Evolutionary conservation across 2,888 invertebrate species (phyloP).

Genomic region (Labia minor): DNA sequence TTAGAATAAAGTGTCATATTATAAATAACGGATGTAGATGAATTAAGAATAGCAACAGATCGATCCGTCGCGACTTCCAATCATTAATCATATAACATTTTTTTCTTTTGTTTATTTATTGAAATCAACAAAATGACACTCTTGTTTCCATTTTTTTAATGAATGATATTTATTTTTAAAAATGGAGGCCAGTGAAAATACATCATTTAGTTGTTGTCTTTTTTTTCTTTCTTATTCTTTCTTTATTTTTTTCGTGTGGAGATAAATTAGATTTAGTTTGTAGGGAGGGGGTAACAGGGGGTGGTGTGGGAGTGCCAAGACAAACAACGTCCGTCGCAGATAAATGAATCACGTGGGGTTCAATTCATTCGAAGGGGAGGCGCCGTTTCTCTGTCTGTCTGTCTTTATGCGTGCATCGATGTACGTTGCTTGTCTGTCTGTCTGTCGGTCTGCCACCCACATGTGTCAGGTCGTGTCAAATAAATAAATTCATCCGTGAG

Average conservation of each 20-base stretch:
- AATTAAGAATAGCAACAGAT: too few relatives aligned
- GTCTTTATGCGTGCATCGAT: too few relatives aligned
- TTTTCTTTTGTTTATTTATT: not conserved
- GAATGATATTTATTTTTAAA: conserved; percentile 13
- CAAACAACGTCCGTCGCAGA: conserved; percentile 13
- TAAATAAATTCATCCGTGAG: not conserved
- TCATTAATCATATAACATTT: not conserved
- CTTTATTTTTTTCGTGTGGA: not conserved
- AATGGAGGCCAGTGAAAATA: not conserved
- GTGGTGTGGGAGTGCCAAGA: not conserved
- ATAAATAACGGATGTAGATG: too few relatives aligned
- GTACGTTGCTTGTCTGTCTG: too few relatives aligned
- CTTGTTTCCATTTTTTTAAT: not conserved
- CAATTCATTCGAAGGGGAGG: not conserved
- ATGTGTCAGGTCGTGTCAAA: conserved; percentile 4
- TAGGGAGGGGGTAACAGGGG: too few relatives aligned
- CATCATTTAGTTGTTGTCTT: too few relatives aligned
- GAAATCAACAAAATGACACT: not conserved
- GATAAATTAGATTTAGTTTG: not conserved
- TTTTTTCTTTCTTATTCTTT: too few relatives aligned
- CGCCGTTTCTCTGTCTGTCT: not conserved
- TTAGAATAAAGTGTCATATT: too few relatives aligned
- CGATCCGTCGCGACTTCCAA: too few relatives aligned
- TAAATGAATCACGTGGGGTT: conserved; percentile 13
- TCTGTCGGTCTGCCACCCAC: not conserved